Conservation (phyloP, 30 jellyfish, hydroid and myxozoan species). For the Nemopilema nomurai region DNA sequence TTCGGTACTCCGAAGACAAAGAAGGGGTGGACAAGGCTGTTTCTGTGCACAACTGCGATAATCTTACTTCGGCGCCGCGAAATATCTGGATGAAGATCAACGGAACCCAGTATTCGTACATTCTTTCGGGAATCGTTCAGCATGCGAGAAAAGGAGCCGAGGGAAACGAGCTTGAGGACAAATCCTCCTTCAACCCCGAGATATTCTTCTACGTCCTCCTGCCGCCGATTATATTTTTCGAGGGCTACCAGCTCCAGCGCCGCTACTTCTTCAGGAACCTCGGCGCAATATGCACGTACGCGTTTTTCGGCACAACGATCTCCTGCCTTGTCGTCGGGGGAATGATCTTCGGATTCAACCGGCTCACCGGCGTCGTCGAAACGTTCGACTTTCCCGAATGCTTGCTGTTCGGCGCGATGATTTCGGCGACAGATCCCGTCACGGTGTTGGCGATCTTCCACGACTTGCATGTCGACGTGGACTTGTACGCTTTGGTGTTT, state of each 20-base stretch:
- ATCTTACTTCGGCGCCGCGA: slow-evolving; percentile 97
- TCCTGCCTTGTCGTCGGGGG: slow-evolving; percentile 96
- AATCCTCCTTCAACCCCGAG: slow-evolving; percentile 99
- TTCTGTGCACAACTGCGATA: slow-evolving; percentile 85
- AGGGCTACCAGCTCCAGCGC: slow-evolving; percentile 95
- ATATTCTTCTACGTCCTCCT: slow-evolving; percentile 94
- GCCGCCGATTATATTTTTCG: slow-evolving; percentile 98
- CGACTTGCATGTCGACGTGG: slow-evolving; percentile 98
- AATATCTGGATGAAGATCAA: slow-evolving; percentile 90
- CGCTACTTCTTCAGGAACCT: slow-evolving; percentile 95
- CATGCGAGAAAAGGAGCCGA: slow-evolving; percentile 80
- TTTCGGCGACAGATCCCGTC: slow-evolving; percentile 99
- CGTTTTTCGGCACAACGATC: slow-evolving; percentile 97
- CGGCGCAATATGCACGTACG: slow-evolving; percentile 98
- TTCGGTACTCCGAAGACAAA: slow-evolving; percentile 88
- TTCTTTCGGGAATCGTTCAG: slow-evolving; percentile 90
- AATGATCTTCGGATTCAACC: slow-evolving; percentile 80
- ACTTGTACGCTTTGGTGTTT: slow-evolving; percentile 92
- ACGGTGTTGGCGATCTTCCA: slow-evolving; percentile 98
- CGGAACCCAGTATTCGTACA: slow-evolving; percentile 96
- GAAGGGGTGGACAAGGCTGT: slow-evolving; percentile 93
- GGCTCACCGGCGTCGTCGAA: slow-evolving; percentile 88
- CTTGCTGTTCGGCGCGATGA: slow-evolving; percentile 98
- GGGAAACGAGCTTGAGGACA: slow-evolving; percentile 96
- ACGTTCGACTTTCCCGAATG: slow-evolving; percentile 98